phyloP scores from a whole-genome alignment of 1,140 invertebrate genomes.

The Pollicipes pollicipes region DNA sequence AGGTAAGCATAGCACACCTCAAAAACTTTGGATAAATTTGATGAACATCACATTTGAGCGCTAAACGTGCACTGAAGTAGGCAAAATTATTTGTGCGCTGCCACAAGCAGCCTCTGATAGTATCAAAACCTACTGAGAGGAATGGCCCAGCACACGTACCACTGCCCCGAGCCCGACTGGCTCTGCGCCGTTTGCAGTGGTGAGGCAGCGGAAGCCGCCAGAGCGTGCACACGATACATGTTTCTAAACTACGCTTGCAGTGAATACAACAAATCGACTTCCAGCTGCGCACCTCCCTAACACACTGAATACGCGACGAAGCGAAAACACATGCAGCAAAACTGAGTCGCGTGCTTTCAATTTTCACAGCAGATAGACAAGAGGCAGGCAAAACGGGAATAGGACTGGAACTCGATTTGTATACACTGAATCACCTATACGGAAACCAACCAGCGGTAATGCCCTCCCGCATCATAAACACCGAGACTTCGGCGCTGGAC shows the following conservation, averaged over 20 bases:
- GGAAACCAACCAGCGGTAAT: not conserved
- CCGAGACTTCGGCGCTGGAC: not conserved
- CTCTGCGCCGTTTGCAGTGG: not conserved
- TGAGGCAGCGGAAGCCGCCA: no score
- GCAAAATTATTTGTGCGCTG: not conserved
- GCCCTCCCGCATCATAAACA: not conserved
- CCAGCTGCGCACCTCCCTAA: no score
- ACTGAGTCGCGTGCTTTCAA: no score
- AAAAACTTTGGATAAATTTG: not conserved
- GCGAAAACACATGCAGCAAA: no score
- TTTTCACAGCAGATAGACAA: no score
- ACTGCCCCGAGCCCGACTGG: no score
- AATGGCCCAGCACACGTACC: not conserved
- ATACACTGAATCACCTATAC: not conserved
- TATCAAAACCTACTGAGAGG: not conserved
- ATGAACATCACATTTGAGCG: not conserved
- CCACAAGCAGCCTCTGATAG: not conserved
- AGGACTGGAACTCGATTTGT: not conserved
- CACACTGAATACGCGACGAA: no score
- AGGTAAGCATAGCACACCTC: no score
- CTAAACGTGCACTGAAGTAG: not conserved
- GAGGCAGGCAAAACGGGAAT: not conserved
- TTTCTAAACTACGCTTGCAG: not conserved
- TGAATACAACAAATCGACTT: no score
- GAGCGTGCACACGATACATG: no score